Conservation (phyloP, 1,140 invertebrate genomes). For the Pogonognathellus flavescens region DNA sequence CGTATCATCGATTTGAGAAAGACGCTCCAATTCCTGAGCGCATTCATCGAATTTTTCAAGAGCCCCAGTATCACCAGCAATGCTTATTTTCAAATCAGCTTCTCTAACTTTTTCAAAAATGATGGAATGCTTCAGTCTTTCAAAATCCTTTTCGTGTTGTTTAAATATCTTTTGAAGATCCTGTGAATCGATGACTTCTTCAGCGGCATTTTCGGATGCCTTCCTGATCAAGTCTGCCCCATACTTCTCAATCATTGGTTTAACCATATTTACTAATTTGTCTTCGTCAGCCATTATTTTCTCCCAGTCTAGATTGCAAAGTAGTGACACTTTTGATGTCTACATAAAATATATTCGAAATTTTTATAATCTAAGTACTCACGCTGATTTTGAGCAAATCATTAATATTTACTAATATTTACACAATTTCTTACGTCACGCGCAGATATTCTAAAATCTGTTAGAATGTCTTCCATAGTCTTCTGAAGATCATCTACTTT, state of each 20-base stretch:
- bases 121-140: conserved; percentile 61
- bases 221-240: conserved; percentile 41
- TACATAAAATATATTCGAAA: conserved; percentile 6
- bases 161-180: conserved; percentile 46
- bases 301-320: conserved; percentile 44
- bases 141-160: conserved; percentile 56
- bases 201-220: not conserved
- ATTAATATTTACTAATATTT: not conserved
- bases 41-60: conserved; percentile 23
- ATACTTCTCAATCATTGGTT: conserved; percentile 53
- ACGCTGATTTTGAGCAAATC: too few relatives aligned
- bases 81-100: conserved; percentile 11
- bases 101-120: conserved; percentile 55
- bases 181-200: not conserved
- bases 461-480: not conserved
- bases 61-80: conserved; percentile 8
- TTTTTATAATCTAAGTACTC: too few relatives aligned
- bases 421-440: conserved; percentile 6
- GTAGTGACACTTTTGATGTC: not conserved
- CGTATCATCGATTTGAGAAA: conserved; percentile 5
- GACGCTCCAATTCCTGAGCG: conserved; percentile 21
- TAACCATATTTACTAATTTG: conserved; percentile 30
- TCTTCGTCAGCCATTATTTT: conserved; percentile 55
- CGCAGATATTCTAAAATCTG: not conserved
- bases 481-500: not conserved